These are phyloP conservation scores for Malurus elegans DNA, from an alignment of 2,113 vertebrate species.

Conservation along the genomic window DNA sequence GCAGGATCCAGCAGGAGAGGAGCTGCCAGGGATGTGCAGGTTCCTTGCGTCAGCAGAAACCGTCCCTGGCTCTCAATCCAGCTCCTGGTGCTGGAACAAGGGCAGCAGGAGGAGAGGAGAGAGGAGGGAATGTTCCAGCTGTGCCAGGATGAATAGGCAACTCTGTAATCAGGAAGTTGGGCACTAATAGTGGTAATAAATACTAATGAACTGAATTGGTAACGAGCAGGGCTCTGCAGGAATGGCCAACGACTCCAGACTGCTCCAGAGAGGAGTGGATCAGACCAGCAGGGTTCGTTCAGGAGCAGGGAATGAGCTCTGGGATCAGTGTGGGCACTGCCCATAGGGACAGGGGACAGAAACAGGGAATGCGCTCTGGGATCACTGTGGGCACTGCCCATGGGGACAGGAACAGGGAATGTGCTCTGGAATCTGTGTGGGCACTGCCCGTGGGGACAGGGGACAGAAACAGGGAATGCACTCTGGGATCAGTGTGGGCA, in stretches of 20 bases:
- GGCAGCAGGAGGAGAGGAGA: not conserved
- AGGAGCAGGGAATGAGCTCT: not conserved
- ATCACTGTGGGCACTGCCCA: too few relatives aligned
- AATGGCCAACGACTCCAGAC: fast-evolving
- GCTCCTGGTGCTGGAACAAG: not conserved
- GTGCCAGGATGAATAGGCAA: not conserved
- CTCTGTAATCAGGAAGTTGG: not conserved
- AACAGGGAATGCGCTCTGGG: too few relatives aligned
- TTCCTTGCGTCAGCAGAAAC: not conserved
- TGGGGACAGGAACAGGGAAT: not conserved
- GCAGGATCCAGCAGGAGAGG: not conserved
- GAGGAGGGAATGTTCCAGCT: not conserved
- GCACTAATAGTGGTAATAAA: not conserved
- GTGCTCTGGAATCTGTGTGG: not conserved
- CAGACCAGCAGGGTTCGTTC: not conserved
- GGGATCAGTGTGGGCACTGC: too few relatives aligned
- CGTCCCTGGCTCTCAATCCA: not conserved
- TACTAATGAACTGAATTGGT: not conserved
- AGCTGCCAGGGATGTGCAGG: not conserved
- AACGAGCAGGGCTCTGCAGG: not conserved
- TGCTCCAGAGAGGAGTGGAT: not conserved
- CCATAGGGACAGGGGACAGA: too few relatives aligned
- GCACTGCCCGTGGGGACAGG: not conserved
- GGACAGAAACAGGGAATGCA: not conserved
- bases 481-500: too few relatives aligned